Conservation (phyloP, 2,888 invertebrate species). For the Colletes collaris region DNA sequence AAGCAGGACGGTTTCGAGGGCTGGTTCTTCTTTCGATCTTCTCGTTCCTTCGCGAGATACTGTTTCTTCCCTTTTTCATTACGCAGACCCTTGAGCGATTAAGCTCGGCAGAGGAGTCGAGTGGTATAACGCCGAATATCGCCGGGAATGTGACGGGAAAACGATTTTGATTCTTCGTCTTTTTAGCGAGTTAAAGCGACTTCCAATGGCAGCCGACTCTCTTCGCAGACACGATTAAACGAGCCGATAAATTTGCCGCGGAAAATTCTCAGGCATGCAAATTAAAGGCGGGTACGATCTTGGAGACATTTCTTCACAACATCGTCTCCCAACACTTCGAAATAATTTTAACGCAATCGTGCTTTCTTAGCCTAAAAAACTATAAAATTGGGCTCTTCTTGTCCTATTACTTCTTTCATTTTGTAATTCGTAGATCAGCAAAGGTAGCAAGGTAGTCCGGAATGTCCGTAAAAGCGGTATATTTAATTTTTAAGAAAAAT, state of each 20-base stretch:
- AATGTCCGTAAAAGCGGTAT: too few relatives aligned
- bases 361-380: too few relatives aligned
- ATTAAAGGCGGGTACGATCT: slow-evolving; percentile 1
- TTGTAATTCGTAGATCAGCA: too few relatives aligned
- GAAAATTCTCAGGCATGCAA: slow-evolving; percentile 12
- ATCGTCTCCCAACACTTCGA: neutral
- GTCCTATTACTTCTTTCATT: too few relatives aligned
- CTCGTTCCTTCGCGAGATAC: slow-evolving; percentile 1
- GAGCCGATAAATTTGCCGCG: slow-evolving; percentile 30
- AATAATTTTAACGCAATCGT: too few relatives aligned
- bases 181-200: slow-evolving; percentile 35
- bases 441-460: too few relatives aligned
- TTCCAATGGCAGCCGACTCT: slow-evolving; percentile 44
- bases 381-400: too few relatives aligned
- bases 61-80: slow-evolving; percentile 2
- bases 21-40: slow-evolving; percentile 9
- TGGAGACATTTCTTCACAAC: neutral
- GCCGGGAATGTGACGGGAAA: slow-evolving; percentile 45
- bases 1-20: slow-evolving; percentile 52
- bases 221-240: slow-evolving; percentile 47
- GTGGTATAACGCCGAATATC: slow-evolving; percentile 48
- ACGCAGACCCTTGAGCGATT: slow-evolving; percentile 42
- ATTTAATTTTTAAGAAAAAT: too few relatives aligned
- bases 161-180: slow-evolving; percentile 53
- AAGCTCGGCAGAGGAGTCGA: slow-evolving; percentile 43